Evolutionary conservation across 2,113 vertebrate species (phyloP).

Genomic region (Cynopterus brachyotis): DNA sequence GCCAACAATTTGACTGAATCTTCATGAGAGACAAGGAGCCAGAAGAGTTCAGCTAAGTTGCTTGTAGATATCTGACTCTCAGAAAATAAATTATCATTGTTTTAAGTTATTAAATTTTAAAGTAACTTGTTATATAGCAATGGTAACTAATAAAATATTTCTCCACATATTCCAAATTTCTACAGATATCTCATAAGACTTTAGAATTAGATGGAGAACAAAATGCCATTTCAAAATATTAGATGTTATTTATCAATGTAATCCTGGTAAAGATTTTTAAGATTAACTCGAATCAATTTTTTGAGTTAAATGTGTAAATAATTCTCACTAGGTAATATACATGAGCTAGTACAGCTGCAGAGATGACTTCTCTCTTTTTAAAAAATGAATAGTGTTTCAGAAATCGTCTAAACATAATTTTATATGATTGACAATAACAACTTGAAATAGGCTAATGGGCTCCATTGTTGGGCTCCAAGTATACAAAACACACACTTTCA

Average conservation of each 20-base stretch:
- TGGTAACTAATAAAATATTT: neutral
- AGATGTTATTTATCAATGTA: neutral
- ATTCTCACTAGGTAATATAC: neutral
- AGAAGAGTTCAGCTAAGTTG: neutral
- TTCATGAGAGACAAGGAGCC: neutral
- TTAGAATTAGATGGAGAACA: neutral
- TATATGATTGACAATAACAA: neutral
- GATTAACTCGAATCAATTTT: neutral
- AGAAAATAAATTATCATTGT: neutral
- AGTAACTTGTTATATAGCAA: neutral
- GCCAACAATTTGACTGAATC: neutral
- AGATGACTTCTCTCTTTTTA: conserved; percentile 8
- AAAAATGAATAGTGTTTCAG: conserved; percentile 32
- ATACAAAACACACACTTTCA: conserved; percentile 4
- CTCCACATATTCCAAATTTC: neutral
- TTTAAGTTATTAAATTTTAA: neutral
- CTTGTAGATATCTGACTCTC: neutral
- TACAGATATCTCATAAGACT: neutral
- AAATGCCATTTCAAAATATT: neutral
- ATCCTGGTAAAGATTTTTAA: neutral
- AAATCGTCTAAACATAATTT: conserved; percentile 52
- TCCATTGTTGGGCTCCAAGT: neutral
- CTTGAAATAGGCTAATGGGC: neutral
- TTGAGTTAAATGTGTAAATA: neutral
- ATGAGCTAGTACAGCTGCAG: neutral